Percentiles rank a stretch among this genome's conserved stretches.
Conservation (phyloP, 1,140 invertebrate species). For the Penaeus vannamei region DNA sequence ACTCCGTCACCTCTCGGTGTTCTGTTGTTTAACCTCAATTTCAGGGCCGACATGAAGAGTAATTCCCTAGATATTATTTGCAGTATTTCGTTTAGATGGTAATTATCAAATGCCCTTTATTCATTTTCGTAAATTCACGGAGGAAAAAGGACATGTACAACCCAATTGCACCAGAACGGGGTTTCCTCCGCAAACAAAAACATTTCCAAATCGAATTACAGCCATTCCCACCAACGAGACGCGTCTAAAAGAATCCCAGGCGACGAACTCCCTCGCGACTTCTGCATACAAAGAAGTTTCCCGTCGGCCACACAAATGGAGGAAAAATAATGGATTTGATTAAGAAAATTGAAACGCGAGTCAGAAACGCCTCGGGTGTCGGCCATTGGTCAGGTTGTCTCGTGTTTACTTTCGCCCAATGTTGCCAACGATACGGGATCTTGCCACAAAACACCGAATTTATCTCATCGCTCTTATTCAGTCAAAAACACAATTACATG, state of each 20-base stretch:
- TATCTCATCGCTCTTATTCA: no score
- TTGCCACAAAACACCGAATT: no score
- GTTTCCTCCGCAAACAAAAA: background rate
- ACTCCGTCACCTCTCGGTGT: no score
- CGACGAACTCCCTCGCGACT: background rate
- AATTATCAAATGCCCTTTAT: no score
- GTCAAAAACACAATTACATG: no score
- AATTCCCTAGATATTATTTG: no score
- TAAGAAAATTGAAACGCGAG: constrained; percentile 42
- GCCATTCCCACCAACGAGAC: background rate
- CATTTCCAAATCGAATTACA: constrained; percentile 19
- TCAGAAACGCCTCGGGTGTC: constrained; percentile 1
- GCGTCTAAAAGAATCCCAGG: background rate
- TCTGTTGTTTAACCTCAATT: no score
- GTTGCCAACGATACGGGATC: constrained; percentile 10
- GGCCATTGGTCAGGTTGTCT: background rate
- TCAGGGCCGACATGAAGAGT: no score
- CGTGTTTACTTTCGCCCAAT: constrained; percentile 6
- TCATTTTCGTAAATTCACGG: no score
- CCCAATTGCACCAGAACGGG: background rate
- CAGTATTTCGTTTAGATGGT: no score
- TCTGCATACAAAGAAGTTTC: constrained; percentile 44
- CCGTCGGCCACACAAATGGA: constrained; percentile 30
- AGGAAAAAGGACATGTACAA: no score
- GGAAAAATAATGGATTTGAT: constrained; percentile 43